A percentile compares a stretch with the other conserved stretches of the same genome.
Conservation (phyloP, 2,797 vertebrate genomes). For the Acipenser oxyrinchus region DNA sequence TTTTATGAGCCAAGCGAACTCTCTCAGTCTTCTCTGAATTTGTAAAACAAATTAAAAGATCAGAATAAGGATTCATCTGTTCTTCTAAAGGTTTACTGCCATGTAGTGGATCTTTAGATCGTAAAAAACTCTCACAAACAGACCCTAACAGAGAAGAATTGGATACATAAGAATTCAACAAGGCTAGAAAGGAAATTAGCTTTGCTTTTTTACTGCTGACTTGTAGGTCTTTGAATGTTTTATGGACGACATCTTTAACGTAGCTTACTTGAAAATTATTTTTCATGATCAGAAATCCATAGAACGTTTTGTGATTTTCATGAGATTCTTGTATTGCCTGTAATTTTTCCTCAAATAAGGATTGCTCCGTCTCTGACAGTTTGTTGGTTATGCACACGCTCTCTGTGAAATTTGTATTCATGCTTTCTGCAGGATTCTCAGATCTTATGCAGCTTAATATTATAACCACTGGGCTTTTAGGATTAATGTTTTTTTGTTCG, state of each 20-base stretch:
- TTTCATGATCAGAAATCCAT: conserved; percentile 78
- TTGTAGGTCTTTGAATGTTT: conserved; percentile 52
- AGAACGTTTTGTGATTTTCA: conserved; percentile 62
- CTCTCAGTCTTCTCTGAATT: conserved; percentile 43
- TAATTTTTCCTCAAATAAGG: conserved; percentile 63
- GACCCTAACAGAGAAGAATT: conserved; percentile 56
- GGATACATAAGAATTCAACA: conserved; percentile 56
- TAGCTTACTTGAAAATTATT: conserved; percentile 56
- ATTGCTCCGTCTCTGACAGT: conserved; percentile 54
- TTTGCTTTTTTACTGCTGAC: conserved; percentile 37
- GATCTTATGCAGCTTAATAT: conserved; percentile 69
- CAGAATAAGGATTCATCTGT: conserved; percentile 54
- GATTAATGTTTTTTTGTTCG: conserved; percentile 20
- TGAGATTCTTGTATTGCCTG: conserved; percentile 55
- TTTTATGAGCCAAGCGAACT: conserved; percentile 55
- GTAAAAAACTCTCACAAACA: conserved; percentile 56
- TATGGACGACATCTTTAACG: conserved; percentile 47
- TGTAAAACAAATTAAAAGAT: conserved; percentile 49
- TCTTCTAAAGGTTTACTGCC: conserved; percentile 47
- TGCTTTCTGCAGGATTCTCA: conserved; percentile 50
- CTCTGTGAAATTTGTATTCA: conserved; percentile 30
- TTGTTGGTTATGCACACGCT: conserved; percentile 49
- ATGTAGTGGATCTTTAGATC: conserved; percentile 35
- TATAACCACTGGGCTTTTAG: conserved; percentile 50
- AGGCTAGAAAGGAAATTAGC: conserved; percentile 57